These are phyloP conservation scores for Falco punctatus DNA, from an alignment of 2,113 vertebrate genomes.

Conservation along the genomic window DNA sequence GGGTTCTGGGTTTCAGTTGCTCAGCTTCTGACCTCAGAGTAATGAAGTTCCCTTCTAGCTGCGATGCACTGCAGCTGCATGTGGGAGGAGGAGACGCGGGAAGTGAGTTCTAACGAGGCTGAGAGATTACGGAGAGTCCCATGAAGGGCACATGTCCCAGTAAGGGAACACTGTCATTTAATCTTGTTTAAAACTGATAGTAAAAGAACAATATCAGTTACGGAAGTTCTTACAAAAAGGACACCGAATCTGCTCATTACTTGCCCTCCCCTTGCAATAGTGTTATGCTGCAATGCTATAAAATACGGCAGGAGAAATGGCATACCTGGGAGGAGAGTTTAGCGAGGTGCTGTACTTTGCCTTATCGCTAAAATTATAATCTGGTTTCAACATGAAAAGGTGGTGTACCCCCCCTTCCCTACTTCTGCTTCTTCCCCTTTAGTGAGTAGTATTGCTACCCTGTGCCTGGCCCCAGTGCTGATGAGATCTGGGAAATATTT, in stretches of 20 bases:
- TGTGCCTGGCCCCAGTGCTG: neutral
- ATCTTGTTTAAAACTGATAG: neutral
- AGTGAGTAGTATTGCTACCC: neutral
- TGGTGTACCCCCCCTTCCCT: neutral
- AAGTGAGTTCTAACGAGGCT: neutral
- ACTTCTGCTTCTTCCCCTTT: neutral
- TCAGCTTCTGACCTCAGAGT: neutral
- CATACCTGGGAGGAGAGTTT: neutral
- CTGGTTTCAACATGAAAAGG: neutral
- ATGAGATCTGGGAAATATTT: neutral
- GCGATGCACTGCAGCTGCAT: accelerated
- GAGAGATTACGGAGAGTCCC: neutral
- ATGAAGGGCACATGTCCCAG: neutral
- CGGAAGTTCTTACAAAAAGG: neutral
- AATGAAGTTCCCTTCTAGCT: neutral
- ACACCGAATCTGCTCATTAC: neutral
- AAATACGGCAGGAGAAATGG: neutral
- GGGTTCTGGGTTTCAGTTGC: neutral
- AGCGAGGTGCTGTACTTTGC: neutral
- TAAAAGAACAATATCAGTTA: neutral
- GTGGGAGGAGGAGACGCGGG: neutral
- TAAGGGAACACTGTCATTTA: neutral
- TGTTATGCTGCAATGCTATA: neutral
- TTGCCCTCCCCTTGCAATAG: accelerated
- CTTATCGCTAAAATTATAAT: neutral